Conservation (phyloP, 2,113 vertebrate species). For the Peromyscus leucopus region DNA sequence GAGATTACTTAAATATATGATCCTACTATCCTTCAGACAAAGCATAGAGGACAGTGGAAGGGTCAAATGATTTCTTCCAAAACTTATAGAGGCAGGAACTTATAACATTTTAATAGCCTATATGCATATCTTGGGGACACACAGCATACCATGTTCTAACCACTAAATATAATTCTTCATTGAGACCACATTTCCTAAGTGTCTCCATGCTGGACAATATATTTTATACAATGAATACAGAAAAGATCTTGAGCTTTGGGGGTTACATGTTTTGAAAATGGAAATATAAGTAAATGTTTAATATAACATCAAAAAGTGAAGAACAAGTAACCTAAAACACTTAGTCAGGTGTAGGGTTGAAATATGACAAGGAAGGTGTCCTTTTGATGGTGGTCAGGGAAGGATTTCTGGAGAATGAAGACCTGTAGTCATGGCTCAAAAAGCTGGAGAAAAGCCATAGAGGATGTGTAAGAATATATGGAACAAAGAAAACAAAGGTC, state of each 20-base stretch:
- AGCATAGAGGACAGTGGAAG: background rate
- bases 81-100: background rate
- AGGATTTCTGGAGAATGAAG: background rate
- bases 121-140: background rate
- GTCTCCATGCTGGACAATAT: background rate
- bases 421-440: accelerated
- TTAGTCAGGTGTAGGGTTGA: background rate
- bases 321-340: background rate
- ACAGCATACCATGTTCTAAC: background rate
- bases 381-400: background rate
- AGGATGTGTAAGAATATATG: background rate
- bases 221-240: background rate
- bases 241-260: background rate
- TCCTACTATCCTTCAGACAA: background rate
- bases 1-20: background rate
- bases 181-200: background rate
- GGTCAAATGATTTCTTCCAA: background rate
- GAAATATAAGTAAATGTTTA: background rate
- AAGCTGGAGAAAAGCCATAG: background rate
- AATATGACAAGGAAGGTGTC: background rate
- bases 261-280: background rate
- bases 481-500: background rate
- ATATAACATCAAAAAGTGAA: background rate
- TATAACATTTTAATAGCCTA: background rate
- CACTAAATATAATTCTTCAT: background rate